Base-by-base conservation (phyloP, 2,113 vertebrate genomes). In the Rhinopomastus cyanomelas region DNA sequence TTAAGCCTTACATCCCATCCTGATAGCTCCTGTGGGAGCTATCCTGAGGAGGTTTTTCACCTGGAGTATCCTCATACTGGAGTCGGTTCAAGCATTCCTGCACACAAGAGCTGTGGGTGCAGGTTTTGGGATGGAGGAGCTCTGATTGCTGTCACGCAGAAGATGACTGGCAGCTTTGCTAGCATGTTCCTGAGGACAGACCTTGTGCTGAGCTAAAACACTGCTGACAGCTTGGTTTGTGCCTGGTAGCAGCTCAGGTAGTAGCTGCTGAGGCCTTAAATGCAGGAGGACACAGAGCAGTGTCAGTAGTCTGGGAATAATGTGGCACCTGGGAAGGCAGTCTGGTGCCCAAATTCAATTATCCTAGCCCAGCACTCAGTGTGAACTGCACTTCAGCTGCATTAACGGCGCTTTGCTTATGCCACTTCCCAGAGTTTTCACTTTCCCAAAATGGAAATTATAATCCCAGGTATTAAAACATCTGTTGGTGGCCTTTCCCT, bases 121-220 rank as follows among this genome's bases (percentile, higher is more conserved):
- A 73, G 20, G 19, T 36, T 81, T 36, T 76, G 21, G 57, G n/a
- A 3, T 71, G 5, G 12, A 62, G 15, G 8, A 71, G n/a, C 65
- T 78, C 14, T 71, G 77, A 21, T 16, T 1, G 0, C 30, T 67
- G 23, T 37, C 39, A 11, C 1, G 2, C 36, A 62, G 66, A 60
- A 56, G 44, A 51, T 2, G 9, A 67, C 23, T 7, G 32, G 16
- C 44, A 88, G 42, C 20, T 34, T 56, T 44, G 11, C 25, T 39
- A 8, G 2, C 5, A 7, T 4, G 8, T 5, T 59, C 13, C 61
- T 75, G 42, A 56, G 37, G 5, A 10, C 8, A 60, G 57, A 62
- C 3, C 9, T 0, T 14, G 18, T 1, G 0, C 55, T n/a, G 1
- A 22, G 22, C 12, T 19, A 22, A n/a, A 39, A 8, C 2, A 2